Evolutionary conservation across 1,140 invertebrate genomes (phyloP), one percentile per base, ranked within the genome.

Genomic region (Temnothorax longispinosus): DNA sequence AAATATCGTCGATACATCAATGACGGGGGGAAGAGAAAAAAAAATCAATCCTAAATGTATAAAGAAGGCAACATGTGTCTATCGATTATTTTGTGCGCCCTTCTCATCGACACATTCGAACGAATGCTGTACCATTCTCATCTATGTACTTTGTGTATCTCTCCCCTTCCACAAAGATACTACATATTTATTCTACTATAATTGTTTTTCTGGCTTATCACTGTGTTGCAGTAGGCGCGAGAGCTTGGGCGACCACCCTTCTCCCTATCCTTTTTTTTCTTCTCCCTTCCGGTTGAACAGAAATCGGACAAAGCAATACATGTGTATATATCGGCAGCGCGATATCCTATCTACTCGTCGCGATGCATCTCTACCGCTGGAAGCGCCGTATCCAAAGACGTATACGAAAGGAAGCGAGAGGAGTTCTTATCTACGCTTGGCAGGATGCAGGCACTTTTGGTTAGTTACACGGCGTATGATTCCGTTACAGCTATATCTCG

Each of bases 371-470:
- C 64, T 47, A 81, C 50, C 54, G 41, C 47, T 54, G 77, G 62
- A 80, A 80, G 38, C 67, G 67, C 27, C 6, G 38, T 80, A 27
- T 82, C 21, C 13, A 74, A 60, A 75, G 62, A 35, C 54, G 69
- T 38, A 54, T 27, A 27, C 38, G 6, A 82, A 64, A 72, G 44
- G 44, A 84, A 75, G 27, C 69, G 56, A 58, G 52, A 27, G 38
- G 38, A 62, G 69, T 60, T 75, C 80, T 82, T 47, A 82, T 82
- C 80, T 82, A 47, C 67, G 67, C 69, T 58, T 35, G 67, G 54
- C 67, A 82, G 80, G 67, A 82, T 82, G 54, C 54, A 82, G 80
- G 58, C 80, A 81, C 78, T 81, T 81, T 72, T 32, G 50, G 50
- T 81, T 15, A 82, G 27, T 72, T 58, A 47, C 18, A 69, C 77